Evolutionary conservation across 2,113 vertebrate genomes (phyloP).

Genomic region (Phalacrocorax pelagicus): DNA sequence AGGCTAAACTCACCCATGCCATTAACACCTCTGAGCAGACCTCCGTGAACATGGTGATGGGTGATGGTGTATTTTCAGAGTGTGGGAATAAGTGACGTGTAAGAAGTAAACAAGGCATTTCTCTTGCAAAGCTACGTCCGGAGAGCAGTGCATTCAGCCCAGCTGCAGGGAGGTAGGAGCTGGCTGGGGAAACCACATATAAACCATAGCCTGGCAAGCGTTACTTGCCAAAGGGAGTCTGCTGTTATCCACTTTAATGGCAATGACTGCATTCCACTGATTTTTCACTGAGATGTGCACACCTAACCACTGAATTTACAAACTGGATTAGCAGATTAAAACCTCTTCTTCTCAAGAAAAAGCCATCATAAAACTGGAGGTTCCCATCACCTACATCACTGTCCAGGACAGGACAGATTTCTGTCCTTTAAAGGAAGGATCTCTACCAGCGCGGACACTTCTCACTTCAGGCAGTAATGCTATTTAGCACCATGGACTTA

Average conservation of each 20-base stretch:
- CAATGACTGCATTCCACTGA: not conserved
- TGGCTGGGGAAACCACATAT: not conserved
- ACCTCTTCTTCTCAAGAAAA: not conserved
- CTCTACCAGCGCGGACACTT: not conserved
- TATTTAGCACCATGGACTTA: not conserved
- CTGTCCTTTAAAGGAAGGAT: not conserved
- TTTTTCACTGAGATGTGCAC: not conserved
- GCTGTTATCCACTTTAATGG: not conserved
- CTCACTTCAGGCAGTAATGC: not conserved
- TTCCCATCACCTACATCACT: not conserved
- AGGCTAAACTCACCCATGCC: not conserved
- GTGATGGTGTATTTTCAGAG: not conserved
- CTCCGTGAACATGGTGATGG: not conserved
- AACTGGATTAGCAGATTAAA: not conserved
- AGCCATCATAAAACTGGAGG: not conserved
- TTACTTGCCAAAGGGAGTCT: not conserved
- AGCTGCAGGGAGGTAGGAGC: not conserved
- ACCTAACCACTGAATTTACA: not conserved
- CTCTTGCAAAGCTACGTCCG: not conserved
- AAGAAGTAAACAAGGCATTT: not conserved
- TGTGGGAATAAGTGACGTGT: not conserved
- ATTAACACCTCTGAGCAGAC: not conserved
- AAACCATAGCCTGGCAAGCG: not conserved
- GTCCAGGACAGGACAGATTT: not conserved
- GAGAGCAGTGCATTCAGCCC: not conserved